Base-by-base conservation (phyloP, 2,888 invertebrate species). In the Prosopocoilus inquinatus region DNA sequence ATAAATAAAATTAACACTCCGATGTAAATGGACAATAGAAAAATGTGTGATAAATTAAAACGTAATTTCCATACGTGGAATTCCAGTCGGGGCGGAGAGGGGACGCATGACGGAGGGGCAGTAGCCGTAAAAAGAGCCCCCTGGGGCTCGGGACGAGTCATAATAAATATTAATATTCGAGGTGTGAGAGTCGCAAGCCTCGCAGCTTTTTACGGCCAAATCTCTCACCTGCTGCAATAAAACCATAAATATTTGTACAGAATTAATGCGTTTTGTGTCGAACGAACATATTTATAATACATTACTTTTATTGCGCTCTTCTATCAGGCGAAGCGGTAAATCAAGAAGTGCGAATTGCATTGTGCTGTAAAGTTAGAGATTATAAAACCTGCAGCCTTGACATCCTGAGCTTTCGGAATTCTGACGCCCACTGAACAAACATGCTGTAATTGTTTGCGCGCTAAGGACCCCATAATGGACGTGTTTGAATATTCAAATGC, bases 81-180 rank as follows among this genome's bases (percentile, higher is more conserved):
- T 74, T 73, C 73, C 67, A 66, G 67, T 69, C 64, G 69, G 69
- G 65, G 51, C 50, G 13, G 58, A 56, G 59, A 52, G 62, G 64
- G 67, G 61, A 58, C 66, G 64, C 53, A 62, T 59, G 63, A 61
- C 64, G 68, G 67, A 70, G 73, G 70, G 72, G 73, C 73, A 75
- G 75, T 73, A 73, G 74, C 72, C 67, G 74, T 75, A 74, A 74
- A 75, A 71, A 68, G 67, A 68, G 70, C 73, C 73, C 73, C 72
- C 68, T 66, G 72, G 63, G 71, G 70, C 65, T 64, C 59, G 63
- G 67, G 67, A 72, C 75, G 70, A 73, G 74, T 76, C 73, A 74
- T 72, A 76, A 77, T 77, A 77, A 77, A 77, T 76, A 75, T 75
- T 75, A 75, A 74, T 75, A 75, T 75, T 71, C 68, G 71, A 76